These are phyloP conservation scores for Meandrina meandrites DNA, from an alignment of 92 coral and sea anemone genomes.

Conservation along the genomic window DNA sequence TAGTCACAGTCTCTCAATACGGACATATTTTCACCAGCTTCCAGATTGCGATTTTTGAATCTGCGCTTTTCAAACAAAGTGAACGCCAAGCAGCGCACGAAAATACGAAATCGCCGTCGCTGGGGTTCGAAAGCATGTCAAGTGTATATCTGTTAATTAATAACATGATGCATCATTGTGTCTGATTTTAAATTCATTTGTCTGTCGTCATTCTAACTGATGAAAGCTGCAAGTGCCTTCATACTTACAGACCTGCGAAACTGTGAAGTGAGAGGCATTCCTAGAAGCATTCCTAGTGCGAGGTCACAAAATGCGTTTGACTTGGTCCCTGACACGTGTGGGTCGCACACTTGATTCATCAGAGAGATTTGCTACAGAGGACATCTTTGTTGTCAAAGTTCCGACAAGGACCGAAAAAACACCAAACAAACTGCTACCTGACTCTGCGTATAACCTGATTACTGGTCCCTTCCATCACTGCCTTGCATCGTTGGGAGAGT, in stretches of 20 bases:
- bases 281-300: not conserved
- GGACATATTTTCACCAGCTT: not conserved
- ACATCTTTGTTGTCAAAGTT: not conserved
- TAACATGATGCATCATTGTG: not conserved
- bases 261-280: not conserved
- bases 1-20: not conserved
- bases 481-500: not conserved
- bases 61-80: not conserved
- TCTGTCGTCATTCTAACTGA: conserved; percentile 1
- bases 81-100: not conserved
- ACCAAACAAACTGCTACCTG: not conserved
- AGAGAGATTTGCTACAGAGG: not conserved
- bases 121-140: not conserved
- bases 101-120: not conserved
- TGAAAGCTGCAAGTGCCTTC: not conserved
- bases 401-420: not conserved
- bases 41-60: not conserved
- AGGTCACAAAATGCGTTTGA: not conserved
- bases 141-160: conserved; percentile 14
- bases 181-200: conserved; percentile 11
- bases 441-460: not conserved
- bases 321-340: not conserved
- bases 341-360: not conserved
- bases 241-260: not conserved
- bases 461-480: not conserved